Evolutionary conservation across 2,888 invertebrate species (phyloP), one percentile per base, ranked within the genome.

Genomic region (Boloria euphrosyne): DNA sequence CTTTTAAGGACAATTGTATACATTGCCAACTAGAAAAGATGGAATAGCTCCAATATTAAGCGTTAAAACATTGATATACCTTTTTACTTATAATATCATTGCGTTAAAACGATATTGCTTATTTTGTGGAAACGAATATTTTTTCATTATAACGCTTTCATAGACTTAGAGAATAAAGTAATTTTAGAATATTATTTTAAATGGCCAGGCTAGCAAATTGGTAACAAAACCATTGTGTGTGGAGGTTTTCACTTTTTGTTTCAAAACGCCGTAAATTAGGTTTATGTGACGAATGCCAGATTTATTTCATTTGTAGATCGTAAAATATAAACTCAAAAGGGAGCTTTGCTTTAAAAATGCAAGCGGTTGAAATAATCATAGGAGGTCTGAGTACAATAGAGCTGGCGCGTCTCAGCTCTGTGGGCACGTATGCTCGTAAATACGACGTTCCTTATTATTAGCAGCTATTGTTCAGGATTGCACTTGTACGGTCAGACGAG

Each of bases 371-470:
- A 90, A 89, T 90, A 90, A 90, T 90, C 91, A 86, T 89, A 91
- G 91, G 91, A 90, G 91, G 91, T 91, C 91, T 82, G 81, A 74
- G 85, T 82, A 91, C 91, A 92, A 92, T 91, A 87, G 89, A 83
- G 81, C 82, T 84, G 80, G 85, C 85, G 85, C 88, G 87, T 90
- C 89, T 83, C 83, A 83, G 84, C 83, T 83, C 80, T 77, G 81
- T 85, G 83, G 84, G 90, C 92, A 92, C 92, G 90, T 92, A 90
- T 87, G 87, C 80, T 90, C 92, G 86, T 91, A 91, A 91, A 92
- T 90, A 90, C 88, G 84, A 82, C 84, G 87, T 86, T 82, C 86
- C 87, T 89, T 90, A 90, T 92, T 92, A 91, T 91, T 90, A 91
- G 87, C 84, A 80, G 79, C 87, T 85, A 91, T 92, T 92, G 92